Evolutionary conservation across 1,140 invertebrate genomes (phyloP), one percentile per base, ranked within the genome.

Genomic region (Ylistrum balloti): DNA sequence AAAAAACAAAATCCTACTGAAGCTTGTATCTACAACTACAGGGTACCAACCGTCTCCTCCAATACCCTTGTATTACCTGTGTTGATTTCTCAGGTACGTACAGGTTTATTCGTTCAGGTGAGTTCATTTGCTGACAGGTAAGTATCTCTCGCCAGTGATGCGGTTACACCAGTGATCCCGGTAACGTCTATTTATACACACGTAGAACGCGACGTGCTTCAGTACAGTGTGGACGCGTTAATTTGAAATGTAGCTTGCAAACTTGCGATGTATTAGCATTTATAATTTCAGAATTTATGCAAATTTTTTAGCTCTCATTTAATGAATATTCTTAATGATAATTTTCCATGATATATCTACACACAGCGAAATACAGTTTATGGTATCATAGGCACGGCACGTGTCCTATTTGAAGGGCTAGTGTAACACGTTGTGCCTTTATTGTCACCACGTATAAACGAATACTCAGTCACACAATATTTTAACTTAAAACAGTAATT

Each of bases 91-190:
- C 56, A 74, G 56, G 56, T 74, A 74, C 56, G 56, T 28, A 28
- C n/a, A 74, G 56, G 56, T 74, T 28, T 74, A 74, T 74, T 74
- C 56, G n/a, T 74, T 74, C 56, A 74, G 56, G 56, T 74, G 56
- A 74, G 56, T 74, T 74, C 56, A 74, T 74, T 74, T 74, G n/a
- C 56, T 74, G 41, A n/a, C 56, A 74, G 56, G 56, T 74, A 74
- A 11, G 56, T 74, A 74, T 74, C 56, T 74, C 56, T 3, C 0
- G 56, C 56, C 56, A 74, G 1, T 74, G 56, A 74, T 74, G 56
- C 56, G 56, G 56, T 74, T 74, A 38, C 13, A n/a, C 56, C 56
- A 9, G 56, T 3, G 17, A n/a, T 28, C 56, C 56, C 20, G 2
- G 45, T 22, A 20, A 56, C 45, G 17, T 7, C 2, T n/a, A 74